Conservation (phyloP, 2,113 vertebrate species). For the Coturnix japonica region DNA sequence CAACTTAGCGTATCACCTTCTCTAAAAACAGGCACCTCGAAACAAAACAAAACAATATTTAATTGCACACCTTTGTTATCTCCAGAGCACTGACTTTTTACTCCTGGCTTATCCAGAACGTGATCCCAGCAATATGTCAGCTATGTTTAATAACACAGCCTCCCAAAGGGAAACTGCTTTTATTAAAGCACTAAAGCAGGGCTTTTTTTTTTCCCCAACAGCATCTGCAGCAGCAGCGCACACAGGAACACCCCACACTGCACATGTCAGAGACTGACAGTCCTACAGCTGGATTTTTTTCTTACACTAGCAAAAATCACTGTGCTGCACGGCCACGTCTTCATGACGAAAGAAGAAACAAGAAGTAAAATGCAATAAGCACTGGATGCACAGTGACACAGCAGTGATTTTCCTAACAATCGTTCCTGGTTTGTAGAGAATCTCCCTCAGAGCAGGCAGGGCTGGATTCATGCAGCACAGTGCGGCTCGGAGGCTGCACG, state of each 20-base stretch:
- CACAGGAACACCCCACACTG: not conserved
- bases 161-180: not conserved
- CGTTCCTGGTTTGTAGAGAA: not conserved
- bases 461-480: not conserved
- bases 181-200: not conserved
- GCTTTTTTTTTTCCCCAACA: not conserved
- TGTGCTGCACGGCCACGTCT: not conserved
- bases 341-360: not conserved
- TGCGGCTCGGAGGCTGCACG: not conserved
- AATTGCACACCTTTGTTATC: not conserved
- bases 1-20: not conserved
- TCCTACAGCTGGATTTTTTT: not conserved
- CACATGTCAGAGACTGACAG: not conserved
- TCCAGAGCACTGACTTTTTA: not conserved
- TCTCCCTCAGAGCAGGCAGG: not conserved
- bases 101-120: not conserved
- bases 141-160: not conserved
- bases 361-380: not conserved
- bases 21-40: not conserved
- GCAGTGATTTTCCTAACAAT: not conserved
- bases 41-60: not conserved
- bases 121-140: constrained; percentile 16
- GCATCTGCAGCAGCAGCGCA: not conserved
- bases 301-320: not conserved
- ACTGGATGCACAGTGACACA: rapidly evolving